A percentile compares a stretch with the other conserved stretches of the same genome.
Conservation (phyloP, 92 coral and sea anemone species). For the Ricordea florida region DNA sequence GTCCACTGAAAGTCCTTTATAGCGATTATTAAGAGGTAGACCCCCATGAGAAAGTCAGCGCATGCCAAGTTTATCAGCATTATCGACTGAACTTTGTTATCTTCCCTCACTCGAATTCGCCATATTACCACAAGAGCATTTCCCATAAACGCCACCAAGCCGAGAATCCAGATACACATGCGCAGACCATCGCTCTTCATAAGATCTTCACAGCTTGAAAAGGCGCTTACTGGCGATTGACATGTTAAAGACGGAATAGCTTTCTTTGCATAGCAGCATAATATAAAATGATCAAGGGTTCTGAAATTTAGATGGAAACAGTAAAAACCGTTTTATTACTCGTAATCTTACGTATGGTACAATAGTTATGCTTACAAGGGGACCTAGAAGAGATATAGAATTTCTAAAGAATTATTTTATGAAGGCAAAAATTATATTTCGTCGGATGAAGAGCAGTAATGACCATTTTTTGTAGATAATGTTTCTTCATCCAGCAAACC, state of each 20-base stretch:
- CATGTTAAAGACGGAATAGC: slow-evolving; percentile 31
- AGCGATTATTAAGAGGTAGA: slow-evolving; percentile 64
- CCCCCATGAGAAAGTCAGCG: slow-evolving; percentile 70
- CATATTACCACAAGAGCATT: slow-evolving; percentile 47
- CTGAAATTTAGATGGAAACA: not conserved
- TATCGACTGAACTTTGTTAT: slow-evolving; percentile 60
- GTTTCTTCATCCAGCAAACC: too few species aligned
- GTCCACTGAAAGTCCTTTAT: slow-evolving; percentile 51
- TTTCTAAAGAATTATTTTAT: too few species aligned
- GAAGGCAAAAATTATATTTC: too few species aligned
- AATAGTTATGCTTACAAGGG: too few species aligned
- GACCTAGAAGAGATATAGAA: too few species aligned
- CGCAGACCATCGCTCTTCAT: slow-evolving; percentile 50
- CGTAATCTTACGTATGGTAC: too few species aligned
- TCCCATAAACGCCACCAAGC: slow-evolving; percentile 59
- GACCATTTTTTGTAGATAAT: too few species aligned
- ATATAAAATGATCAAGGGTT: slow-evolving; percentile 60
- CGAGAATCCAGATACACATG: slow-evolving; percentile 62
- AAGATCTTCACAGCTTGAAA: slow-evolving; percentile 63
- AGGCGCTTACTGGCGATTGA: slow-evolving; percentile 37
- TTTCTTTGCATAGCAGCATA: slow-evolving; percentile 73
- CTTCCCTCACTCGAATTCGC: slow-evolving; percentile 39
- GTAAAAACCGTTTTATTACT: too few species aligned
- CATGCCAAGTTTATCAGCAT: slow-evolving; percentile 51
- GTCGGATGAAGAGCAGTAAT: too few species aligned